phyloP scores from a whole-genome alignment of 1,140 invertebrate species.

The Drosophila littoralis region DNA sequence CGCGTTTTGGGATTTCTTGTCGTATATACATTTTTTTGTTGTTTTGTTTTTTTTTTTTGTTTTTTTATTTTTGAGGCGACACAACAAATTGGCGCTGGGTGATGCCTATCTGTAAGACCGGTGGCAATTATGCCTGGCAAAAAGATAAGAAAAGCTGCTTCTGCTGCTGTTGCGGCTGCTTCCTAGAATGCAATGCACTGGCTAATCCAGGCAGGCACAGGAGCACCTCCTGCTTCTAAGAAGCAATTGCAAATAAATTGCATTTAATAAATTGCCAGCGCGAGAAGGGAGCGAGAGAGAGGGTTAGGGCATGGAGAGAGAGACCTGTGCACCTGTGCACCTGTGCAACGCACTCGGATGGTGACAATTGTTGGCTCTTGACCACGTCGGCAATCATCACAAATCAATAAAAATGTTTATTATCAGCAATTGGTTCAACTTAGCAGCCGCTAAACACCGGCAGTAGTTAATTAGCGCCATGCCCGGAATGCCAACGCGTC shows the following conservation, averaged over 20 bases:
- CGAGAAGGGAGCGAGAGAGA: not conserved
- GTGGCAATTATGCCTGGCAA: conserved; percentile 67
- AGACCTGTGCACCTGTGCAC: conserved; percentile 37
- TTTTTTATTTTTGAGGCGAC: conserved; percentile 22
- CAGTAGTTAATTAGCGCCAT: conserved; percentile 84
- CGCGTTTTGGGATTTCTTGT: conserved; percentile 39
- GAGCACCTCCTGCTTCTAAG: conserved; percentile 73
- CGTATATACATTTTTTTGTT: not conserved
- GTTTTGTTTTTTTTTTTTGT: conserved; percentile 1
- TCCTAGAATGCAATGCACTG: conserved; percentile 47
- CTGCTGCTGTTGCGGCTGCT: conserved; percentile 9
- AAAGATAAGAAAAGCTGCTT: conserved; percentile 20
- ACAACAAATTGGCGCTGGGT: conserved; percentile 76
- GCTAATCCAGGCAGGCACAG: conserved; percentile 25
- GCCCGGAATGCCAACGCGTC: conserved; percentile 69
- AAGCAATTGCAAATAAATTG: conserved; percentile 81
- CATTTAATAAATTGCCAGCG: conserved; percentile 77
- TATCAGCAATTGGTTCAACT: conserved; percentile 69
- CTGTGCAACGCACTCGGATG: conserved; percentile 18
- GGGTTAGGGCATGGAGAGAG: conserved; percentile 13
- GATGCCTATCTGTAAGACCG: conserved; percentile 78
- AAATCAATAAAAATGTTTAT: conserved; percentile 83
- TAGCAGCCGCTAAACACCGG: conserved; percentile 67
- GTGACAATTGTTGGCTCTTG: conserved; percentile 24
- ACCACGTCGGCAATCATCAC: conserved; percentile 72